phyloP scores from a whole-genome alignment of 2,888 invertebrate genomes.

The Melikaiella ostensackeni region DNA sequence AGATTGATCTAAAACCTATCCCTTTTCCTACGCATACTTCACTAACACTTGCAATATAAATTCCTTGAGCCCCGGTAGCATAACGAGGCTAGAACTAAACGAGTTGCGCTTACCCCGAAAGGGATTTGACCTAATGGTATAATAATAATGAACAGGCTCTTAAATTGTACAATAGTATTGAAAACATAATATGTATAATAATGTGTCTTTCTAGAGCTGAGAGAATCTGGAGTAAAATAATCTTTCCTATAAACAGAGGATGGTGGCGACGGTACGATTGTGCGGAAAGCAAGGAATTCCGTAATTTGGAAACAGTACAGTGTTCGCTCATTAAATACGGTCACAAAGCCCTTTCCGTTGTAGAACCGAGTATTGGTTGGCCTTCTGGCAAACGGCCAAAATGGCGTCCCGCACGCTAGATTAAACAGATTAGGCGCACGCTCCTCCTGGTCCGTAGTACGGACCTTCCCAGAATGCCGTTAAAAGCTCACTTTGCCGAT shows the following conservation, averaged over 20 bases:
- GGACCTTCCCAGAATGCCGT: conserved; percentile 46
- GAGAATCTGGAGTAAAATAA: neutral
- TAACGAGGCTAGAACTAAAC: too few species aligned
- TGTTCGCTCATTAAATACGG: conserved; percentile 10
- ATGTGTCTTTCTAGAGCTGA: neutral
- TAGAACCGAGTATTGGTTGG: conserved; percentile 44
- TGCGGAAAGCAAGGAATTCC: conserved; percentile 19
- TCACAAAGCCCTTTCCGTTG: conserved; percentile 30
- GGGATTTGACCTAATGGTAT: too few species aligned
- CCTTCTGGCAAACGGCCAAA: conserved; percentile 58
- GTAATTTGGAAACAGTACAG: conserved; percentile 28
- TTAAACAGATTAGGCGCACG: conserved; percentile 63
- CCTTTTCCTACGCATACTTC: too few species aligned
- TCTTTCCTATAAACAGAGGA: neutral
- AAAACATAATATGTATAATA: neutral
- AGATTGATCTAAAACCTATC: too few species aligned
- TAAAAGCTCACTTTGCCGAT: conserved; percentile 53
- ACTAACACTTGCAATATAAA: too few species aligned
- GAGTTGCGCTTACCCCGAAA: too few species aligned
- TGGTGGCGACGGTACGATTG: neutral
- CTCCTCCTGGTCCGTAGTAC: conserved; percentile 45
- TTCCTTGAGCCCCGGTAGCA: too few species aligned
- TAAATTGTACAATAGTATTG: neutral
- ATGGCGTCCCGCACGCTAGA: conserved; percentile 60
- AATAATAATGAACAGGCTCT: too few species aligned